Evolutionary conservation across 2,888 invertebrate species (phyloP).

Genomic region (Sinodicranocentrus sp.): DNA sequence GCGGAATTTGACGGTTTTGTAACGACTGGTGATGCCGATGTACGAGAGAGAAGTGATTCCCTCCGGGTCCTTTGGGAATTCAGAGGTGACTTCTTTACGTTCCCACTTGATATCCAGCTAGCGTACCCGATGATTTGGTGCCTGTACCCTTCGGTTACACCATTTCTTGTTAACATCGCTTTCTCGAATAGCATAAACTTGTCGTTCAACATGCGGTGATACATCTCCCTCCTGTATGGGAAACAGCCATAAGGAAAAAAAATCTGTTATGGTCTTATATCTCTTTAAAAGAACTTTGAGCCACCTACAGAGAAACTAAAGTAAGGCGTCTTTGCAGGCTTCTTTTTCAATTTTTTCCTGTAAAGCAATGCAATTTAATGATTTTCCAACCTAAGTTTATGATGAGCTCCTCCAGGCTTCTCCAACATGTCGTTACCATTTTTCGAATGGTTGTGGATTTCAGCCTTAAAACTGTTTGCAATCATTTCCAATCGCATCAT

Average conservation of each 20-base stretch:
- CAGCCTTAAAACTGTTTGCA: constrained; percentile 75
- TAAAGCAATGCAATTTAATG: constrained; percentile 5
- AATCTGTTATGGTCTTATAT: constrained; percentile 7
- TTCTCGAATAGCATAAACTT: constrained; percentile 76
- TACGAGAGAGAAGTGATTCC: constrained; percentile 34
- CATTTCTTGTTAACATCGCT: constrained; percentile 72
- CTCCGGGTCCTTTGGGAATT: constrained; percentile 55
- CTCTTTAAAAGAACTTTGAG: no score
- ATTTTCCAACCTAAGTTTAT: constrained; percentile 62
- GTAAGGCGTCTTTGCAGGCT: no score
- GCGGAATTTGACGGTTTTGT: constrained; percentile 29
- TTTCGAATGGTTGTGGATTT: constrained; percentile 74
- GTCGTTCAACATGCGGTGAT: constrained; percentile 76
- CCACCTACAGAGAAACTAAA: no score
- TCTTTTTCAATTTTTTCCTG: neutral
- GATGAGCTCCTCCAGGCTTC: constrained; percentile 52
- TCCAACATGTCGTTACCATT: constrained; percentile 64
- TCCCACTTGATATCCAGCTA: constrained; percentile 55
- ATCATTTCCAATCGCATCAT: constrained; percentile 76
- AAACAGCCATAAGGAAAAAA: neutral
- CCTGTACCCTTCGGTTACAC: constrained; percentile 72
- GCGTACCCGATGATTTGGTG: constrained; percentile 75
- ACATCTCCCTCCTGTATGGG: constrained; percentile 72
- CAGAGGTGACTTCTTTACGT: constrained; percentile 46
- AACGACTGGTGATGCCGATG: constrained; percentile 38